Conservation (phyloP, 2,888 invertebrate genomes). For the Agrilus cyanescens region DNA sequence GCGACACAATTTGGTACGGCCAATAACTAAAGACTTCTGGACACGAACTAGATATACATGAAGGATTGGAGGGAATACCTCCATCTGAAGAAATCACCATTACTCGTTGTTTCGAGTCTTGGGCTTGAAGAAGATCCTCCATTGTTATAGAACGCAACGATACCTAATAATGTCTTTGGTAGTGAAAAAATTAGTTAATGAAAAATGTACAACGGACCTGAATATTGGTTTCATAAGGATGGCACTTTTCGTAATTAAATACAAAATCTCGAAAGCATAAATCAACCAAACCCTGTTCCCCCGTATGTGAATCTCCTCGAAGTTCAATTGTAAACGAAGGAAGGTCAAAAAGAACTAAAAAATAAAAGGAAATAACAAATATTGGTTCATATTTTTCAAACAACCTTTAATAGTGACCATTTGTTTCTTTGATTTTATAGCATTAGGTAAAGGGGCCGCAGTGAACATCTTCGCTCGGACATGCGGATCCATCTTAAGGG, state of each 20-base stretch:
- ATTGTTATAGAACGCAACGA: slow-evolving; percentile 75
- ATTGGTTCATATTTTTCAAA: background rate
- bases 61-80: slow-evolving; percentile 30
- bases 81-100: slow-evolving; percentile 65
- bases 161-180: slow-evolving; percentile 36
- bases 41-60: slow-evolving; percentile 67
- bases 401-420: slow-evolving; percentile 17
- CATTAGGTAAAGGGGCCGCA: slow-evolving; percentile 15
- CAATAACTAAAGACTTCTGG: slow-evolving; percentile 49
- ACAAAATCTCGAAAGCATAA: slow-evolving; percentile 74
- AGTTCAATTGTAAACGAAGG: slow-evolving; percentile 65
- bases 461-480: slow-evolving; percentile 45
- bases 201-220: slow-evolving; percentile 36
- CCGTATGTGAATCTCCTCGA: slow-evolving; percentile 53
- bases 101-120: slow-evolving; percentile 67
- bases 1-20: slow-evolving; percentile 22
- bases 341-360: slow-evolving; percentile 56
- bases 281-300: slow-evolving; percentile 71
- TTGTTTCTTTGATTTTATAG: slow-evolving; percentile 5
- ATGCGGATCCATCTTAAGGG: slow-evolving; percentile 50
- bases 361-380: background rate
- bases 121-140: slow-evolving; percentile 76
- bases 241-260: slow-evolving; percentile 58
- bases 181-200: background rate
- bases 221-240: slow-evolving; percentile 57